Base-by-base conservation (phyloP, 2,888 invertebrate species). In the Dicyrtoma fusca region DNA sequence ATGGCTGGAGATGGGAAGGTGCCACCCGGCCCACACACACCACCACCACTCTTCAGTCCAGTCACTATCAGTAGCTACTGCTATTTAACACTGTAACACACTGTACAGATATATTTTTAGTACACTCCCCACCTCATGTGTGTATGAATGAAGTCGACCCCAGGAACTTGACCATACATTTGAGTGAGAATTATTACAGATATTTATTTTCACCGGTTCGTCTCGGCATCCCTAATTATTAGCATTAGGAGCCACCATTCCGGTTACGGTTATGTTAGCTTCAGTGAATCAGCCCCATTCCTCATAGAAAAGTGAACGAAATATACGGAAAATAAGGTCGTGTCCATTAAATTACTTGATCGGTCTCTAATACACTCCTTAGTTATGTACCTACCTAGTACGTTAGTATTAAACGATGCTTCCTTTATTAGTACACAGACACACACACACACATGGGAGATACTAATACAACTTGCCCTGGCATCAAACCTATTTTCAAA, bases 261-360 rank as follows among this genome's bases (percentile, higher is more conserved):
- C n/a, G n/a, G n/a, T n/a, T n/a, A n/a, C n/a, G n/a, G n/a, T n/a
- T n/a, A n/a, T n/a, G n/a, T n/a, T n/a, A n/a, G n/a, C 34, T 34
- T 34, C 8, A 5, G 34, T 34, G 8, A 8, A 34, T 3, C 34
- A 34, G 34, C 34, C n/a, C n/a, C n/a, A n/a, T n/a, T n/a, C n/a
- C n/a, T n/a, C n/a, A n/a, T n/a, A n/a, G n/a, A n/a, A n/a, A n/a
- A n/a, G 6, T 49, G 49, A 49, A 8, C 8, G 45, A 44, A 13
- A 44, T 10, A 13, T 8, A 13, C 8, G 13, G 45, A 44, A 44
- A 44, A 44, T 17, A 59, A n/a, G n/a, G 26, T 23, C 13, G 26
- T 13, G 26, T 23, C 25, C 25, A 59, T 59, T 23, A 59, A 59
- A 59, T 59, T 59, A 61, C 61, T 61, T 61, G 61, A 61, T 61